These are phyloP conservation scores for Athalia circularis DNA, from an alignment of 2,888 invertebrate genomes.

Conservation along the genomic window DNA sequence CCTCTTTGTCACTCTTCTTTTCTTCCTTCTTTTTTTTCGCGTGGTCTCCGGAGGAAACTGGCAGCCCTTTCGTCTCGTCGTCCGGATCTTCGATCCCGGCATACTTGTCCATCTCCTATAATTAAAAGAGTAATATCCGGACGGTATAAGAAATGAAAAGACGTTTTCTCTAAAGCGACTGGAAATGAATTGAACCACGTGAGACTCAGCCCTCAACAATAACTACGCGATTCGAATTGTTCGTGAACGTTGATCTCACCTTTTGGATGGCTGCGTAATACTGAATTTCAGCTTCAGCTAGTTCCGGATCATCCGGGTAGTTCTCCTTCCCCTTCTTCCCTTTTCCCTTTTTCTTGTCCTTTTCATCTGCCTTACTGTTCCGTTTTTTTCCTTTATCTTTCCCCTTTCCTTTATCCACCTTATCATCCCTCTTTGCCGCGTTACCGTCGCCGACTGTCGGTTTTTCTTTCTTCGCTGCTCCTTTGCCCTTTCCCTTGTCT, in stretches of 20 bases:
- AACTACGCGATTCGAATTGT: background rate
- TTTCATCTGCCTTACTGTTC: conserved; percentile 3
- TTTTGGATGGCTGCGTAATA: conserved; percentile 39
- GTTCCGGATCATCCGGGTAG: conserved; percentile 36
- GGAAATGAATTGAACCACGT: background rate
- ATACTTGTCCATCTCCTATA: conserved; percentile 63
- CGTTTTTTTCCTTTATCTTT: background rate
- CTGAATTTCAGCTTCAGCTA: conserved; percentile 35
- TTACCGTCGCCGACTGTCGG: conserved; percentile 26
- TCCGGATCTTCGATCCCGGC: conserved; percentile 51
- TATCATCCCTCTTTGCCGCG: conserved; percentile 22
- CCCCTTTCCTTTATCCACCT: conserved; percentile 18
- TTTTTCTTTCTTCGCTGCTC: conserved; percentile 18
- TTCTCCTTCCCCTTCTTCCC: conserved; percentile 21
- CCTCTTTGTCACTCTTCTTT: conserved; percentile 25
- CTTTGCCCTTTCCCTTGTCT: conserved; percentile 44
- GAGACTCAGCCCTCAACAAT: background rate
- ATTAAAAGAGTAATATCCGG: background rate
- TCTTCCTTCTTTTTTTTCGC: conserved; percentile 19
- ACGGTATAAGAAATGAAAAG: background rate
- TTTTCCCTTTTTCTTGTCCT: conserved; percentile 43
- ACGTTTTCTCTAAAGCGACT: background rate
- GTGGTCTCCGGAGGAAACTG: background rate
- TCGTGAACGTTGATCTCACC: conserved; percentile 23
- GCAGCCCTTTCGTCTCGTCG: conserved; percentile 12